Conservation (phyloP, 2,888 invertebrate species). For the Drosophila lacicola region DNA sequence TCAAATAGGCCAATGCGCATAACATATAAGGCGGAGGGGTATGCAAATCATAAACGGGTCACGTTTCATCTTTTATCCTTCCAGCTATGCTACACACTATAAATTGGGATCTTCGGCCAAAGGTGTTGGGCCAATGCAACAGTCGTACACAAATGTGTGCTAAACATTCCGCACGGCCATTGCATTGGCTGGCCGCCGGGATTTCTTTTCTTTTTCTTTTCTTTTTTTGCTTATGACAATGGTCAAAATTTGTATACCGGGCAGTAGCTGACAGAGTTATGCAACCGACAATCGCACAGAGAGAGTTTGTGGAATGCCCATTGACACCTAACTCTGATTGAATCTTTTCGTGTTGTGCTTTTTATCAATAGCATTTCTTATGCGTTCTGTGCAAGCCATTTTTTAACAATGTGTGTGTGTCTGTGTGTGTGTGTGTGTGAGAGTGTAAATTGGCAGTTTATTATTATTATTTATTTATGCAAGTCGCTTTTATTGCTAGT, state of each 20-base stretch:
- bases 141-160: constrained; percentile 76
- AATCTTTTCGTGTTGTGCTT: constrained; percentile 69
- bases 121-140: constrained; percentile 65
- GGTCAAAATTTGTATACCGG: constrained; percentile 69
- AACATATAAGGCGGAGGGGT: constrained; percentile 32
- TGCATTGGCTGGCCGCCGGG: constrained; percentile 64
- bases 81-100: constrained; percentile 57
- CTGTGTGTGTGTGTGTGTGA: constrained; percentile 37
- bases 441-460: constrained; percentile 56
- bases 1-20: constrained; percentile 46
- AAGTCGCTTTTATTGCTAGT: constrained; percentile 39
- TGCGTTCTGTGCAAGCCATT: constrained; percentile 65
- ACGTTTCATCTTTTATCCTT: constrained; percentile 18
- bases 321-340: constrained; percentile 83
- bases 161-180: constrained; percentile 79
- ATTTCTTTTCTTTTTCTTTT: not conserved
- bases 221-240: constrained; percentile 36
- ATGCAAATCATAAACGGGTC: constrained; percentile 48
- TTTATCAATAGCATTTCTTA: constrained; percentile 34
- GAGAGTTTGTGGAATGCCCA: constrained; percentile 75
- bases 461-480: constrained; percentile 55
- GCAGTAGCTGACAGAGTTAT: constrained; percentile 84
- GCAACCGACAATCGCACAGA: constrained; percentile 80
- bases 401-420: constrained; percentile 42
- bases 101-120: constrained; percentile 29